Evolutionary conservation across 2,888 invertebrate genomes (phyloP).

Genomic region (Dasypolia templi): DNA sequence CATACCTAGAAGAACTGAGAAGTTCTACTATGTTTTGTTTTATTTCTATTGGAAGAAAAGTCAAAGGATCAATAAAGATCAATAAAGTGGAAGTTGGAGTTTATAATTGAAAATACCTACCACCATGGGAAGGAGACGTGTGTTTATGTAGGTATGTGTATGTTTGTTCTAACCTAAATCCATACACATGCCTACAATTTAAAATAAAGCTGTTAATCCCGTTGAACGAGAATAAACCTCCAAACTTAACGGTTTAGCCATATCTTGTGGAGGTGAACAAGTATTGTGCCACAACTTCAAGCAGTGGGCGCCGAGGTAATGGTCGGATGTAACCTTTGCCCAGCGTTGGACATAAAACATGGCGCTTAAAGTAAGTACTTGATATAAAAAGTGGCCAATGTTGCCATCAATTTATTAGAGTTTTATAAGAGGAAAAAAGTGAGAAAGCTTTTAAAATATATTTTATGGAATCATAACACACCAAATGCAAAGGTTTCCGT

Average conservation of each 20-base stretch:
- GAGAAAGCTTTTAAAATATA: constrained; percentile 40
- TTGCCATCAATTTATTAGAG: constrained; percentile 42
- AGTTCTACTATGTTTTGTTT: background rate
- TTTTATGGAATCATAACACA: constrained; percentile 57
- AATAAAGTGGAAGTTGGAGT: background rate
- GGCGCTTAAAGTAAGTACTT: constrained; percentile 48
- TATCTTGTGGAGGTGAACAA: constrained; percentile 36
- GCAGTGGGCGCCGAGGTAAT: constrained; percentile 41
- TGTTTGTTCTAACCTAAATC: background rate
- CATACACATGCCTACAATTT: background rate
- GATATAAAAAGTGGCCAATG: constrained; percentile 49
- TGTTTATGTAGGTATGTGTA: background rate
- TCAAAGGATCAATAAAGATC: background rate
- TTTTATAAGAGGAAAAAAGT: constrained; percentile 53
- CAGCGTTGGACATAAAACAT: constrained; percentile 55
- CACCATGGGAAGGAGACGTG: background rate
- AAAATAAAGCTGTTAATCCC: constrained; percentile 4
- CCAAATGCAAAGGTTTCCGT: constrained; percentile 34
- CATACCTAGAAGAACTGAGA: background rate
- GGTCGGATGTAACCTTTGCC: constrained; percentile 51
- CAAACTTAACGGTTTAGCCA: constrained; percentile 31
- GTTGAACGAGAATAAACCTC: constrained; percentile 18
- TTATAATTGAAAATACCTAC: background rate
- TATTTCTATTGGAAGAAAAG: background rate
- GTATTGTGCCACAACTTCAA: constrained; percentile 42